A percentile compares a stretch with the other conserved stretches of the same genome.
Conservation (phyloP, 1,140 invertebrate genomes). For the Drosophila hydei region DNA sequence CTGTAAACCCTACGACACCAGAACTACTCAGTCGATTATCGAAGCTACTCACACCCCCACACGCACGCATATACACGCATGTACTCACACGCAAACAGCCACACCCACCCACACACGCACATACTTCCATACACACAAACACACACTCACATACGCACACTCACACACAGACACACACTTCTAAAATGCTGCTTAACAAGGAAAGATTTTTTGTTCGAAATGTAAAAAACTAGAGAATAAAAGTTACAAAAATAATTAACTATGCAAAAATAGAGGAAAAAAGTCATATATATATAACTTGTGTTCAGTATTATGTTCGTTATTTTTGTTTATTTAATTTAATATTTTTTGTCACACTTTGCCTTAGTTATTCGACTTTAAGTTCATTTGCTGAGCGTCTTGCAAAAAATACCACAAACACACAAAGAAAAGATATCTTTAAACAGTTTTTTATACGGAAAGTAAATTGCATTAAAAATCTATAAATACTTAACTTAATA, state of each 20-base stretch:
- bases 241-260: constrained; percentile 24
- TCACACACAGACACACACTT: not conserved
- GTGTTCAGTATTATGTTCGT: constrained; percentile 75
- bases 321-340: constrained; percentile 33
- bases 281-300: constrained; percentile 49
- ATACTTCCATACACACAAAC: not conserved
- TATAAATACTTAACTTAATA: constrained; percentile 61
- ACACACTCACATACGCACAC: constrained; percentile 7
- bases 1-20: constrained; percentile 8
- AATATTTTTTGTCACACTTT: constrained; percentile 34
- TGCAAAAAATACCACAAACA: constrained; percentile 29
- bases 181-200: too few species aligned
- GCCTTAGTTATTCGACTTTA: constrained; percentile 55
- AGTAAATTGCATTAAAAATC: constrained; percentile 49
- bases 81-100: constrained; percentile 6
- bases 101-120: not conserved
- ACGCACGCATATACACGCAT: not conserved
- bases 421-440: constrained; percentile 21
- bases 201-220: constrained; percentile 6
- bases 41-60: not conserved
- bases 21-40: not conserved
- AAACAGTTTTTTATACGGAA: constrained; percentile 21
- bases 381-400: constrained; percentile 49
- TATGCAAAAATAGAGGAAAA: constrained; percentile 31
- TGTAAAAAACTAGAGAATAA: constrained; percentile 33